Conservation (phyloP, 37 sponge, comb jelly and placozoan genomes). For the Cladorhizidae sp. region DNA sequence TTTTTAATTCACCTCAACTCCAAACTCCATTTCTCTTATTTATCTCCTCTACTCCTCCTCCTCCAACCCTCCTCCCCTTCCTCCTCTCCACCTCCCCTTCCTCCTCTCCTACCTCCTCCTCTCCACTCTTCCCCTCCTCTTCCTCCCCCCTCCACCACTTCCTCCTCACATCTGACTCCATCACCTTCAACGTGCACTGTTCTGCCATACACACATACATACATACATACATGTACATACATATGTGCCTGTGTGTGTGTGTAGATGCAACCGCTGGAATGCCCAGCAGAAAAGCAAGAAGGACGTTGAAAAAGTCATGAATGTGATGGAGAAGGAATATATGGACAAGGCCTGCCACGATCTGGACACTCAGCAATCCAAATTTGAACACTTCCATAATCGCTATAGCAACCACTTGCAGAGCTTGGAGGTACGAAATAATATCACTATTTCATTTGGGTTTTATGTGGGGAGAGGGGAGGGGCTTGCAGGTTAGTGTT, state of each 20-base stretch:
- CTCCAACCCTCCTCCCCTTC: neutral
- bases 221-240: no score
- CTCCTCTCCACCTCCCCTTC: neutral
- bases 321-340: constrained; percentile 35
- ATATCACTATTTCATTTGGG: no score
- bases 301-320: constrained; percentile 35
- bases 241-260: neutral
- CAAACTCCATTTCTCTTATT: neutral
- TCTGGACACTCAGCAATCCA: neutral
- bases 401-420: constrained; percentile 62
- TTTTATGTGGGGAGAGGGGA: no score
- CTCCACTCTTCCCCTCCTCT: neutral
- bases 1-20: neutral
- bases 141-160: no score
- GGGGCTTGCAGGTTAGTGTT: no score
- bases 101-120: neutral
- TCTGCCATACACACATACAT: no score
- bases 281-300: constrained; percentile 28
- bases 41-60: neutral
- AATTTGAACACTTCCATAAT: constrained; percentile 39
- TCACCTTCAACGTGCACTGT: no score
- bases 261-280: constrained; percentile 71
- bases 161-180: no score
- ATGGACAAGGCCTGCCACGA: constrained; percentile 9
- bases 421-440: constrained; percentile 50